These are phyloP conservation scores for Holothuria glaberrima DNA, from an alignment of 35 echinoderm and acorn worm species.

Conservation along the genomic window DNA sequence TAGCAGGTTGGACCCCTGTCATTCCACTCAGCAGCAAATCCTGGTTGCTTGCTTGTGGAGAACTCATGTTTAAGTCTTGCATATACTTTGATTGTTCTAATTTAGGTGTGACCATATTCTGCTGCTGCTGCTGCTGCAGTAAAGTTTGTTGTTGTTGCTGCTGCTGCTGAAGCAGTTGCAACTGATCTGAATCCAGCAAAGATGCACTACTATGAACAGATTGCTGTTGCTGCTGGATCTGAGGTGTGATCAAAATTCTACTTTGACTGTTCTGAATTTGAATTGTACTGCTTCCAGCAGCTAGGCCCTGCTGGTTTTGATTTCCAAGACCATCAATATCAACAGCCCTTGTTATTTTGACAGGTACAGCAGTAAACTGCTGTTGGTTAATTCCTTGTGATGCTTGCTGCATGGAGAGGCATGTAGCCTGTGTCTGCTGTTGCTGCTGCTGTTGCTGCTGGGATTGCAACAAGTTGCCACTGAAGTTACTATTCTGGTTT, in stretches of 20 bases:
- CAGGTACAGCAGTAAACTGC: conserved; percentile 38
- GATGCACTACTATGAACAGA: background rate
- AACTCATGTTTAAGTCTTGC: conserved; percentile 43
- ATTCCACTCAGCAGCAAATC: background rate
- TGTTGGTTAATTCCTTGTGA: background rate
- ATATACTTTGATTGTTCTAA: conserved; percentile 31
- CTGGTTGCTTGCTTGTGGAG: background rate
- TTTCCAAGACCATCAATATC: conserved; percentile 1
- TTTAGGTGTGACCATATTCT: background rate
- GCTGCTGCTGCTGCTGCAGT: background rate
- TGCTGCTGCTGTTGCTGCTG: conserved; percentile 49
- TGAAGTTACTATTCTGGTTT: background rate
- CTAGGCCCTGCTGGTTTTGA: background rate
- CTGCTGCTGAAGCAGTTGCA: conserved; percentile 32
- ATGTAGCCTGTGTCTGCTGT: conserved; percentile 31
- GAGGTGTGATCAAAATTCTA: conserved; percentile 27
- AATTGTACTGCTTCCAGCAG: background rate
- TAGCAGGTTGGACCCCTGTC: background rate
- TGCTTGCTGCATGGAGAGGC: conserved; percentile 3
- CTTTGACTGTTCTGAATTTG: conserved; percentile 50
- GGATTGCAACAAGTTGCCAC: conserved; percentile 28
- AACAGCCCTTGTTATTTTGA: conserved; percentile 27
- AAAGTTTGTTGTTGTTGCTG: conserved; percentile 18
- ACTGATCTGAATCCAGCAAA: conserved; percentile 5
- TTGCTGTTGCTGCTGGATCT: background rate